phyloP scores from a whole-genome alignment of 2,888 invertebrate genomes.

The Neuroscelio doddi region DNA sequence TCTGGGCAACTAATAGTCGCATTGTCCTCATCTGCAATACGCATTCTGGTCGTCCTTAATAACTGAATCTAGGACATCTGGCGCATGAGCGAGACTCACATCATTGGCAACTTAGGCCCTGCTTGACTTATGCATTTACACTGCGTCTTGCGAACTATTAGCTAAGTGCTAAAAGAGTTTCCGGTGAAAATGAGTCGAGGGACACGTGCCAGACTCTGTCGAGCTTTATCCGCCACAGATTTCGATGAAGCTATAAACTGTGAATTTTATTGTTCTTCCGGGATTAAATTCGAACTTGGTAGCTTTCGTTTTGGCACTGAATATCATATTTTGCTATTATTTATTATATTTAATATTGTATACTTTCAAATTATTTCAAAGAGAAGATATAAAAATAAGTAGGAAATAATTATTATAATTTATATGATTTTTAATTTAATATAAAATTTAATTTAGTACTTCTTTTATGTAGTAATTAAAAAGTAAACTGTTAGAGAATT shows the following conservation, averaged over 20 bases:
- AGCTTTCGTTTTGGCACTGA: no score
- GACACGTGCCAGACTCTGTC: background rate
- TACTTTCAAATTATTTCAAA: no score
- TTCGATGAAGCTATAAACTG: background rate
- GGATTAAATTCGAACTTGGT: background rate
- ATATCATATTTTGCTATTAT: no score
- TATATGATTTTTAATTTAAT: no score
- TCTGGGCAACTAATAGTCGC: no score
- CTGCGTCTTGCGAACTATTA: conserved; percentile 1
- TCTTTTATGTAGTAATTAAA: no score
- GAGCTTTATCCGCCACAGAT: background rate
- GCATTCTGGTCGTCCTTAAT: conserved; percentile 2
- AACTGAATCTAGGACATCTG: conserved; percentile 8
- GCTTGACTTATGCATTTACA: conserved; percentile 2
- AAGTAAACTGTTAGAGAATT: no score
- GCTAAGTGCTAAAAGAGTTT: background rate
- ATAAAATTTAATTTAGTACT: no score
- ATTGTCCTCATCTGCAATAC: background rate
- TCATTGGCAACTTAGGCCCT: background rate
- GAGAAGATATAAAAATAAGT: no score
- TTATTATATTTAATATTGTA: no score
- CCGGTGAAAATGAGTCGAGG: conserved; percentile 1
- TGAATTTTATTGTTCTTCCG: background rate
- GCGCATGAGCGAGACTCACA: conserved; percentile 3
- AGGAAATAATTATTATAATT: no score